Evolutionary conservation across 1,140 invertebrate genomes (phyloP), one percentile per base, ranked within the genome.

Genomic region (Forficula auricularia): DNA sequence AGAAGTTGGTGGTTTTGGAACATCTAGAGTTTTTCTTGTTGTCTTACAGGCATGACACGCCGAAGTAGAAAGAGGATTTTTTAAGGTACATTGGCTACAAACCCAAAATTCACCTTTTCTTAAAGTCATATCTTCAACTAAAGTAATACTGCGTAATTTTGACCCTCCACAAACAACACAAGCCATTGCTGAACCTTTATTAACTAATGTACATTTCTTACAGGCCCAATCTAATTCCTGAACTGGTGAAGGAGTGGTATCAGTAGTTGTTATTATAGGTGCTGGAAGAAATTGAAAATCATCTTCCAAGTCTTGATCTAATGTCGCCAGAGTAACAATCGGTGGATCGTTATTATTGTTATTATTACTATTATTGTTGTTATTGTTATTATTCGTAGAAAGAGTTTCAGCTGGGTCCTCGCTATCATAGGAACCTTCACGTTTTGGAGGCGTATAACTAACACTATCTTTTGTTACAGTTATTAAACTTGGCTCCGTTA

Each of bases 161-260:
- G 82, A 83, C 12, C 80, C 82, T 16, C 82, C 82, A 60, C 86
- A 90, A 0, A 80, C 83, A 6, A 78, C 75, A 54, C 87, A 90
- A 0, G 74, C 75, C 40, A 72, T 66, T 6, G 72, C 70, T 15
- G 66, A 62, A 1, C 67, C 66, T 15, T 73, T 69, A 62, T 90
- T 90, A 2, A 87, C 68, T 35, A 90, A 64, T 1, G 86, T 90
- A 57, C 86, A 90, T 53, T 86, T 86, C 48, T 76, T 75, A 57
- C 87, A 90, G 3, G 80, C 79, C 86, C 87, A 91, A 13, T 72
- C 70, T 32, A 71, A 61, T 44, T 44, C 31, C 32, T 44, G 22
- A 30, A 40, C n/a, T 9, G 37, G 36, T 12, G 40, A 33, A 27
- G 22, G 4, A 6, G 10, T 10, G 4, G 22, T 6, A 10, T 27